phyloP scores from a whole-genome alignment of 1,140 invertebrate species.

The Oedothorax gibbosus region DNA sequence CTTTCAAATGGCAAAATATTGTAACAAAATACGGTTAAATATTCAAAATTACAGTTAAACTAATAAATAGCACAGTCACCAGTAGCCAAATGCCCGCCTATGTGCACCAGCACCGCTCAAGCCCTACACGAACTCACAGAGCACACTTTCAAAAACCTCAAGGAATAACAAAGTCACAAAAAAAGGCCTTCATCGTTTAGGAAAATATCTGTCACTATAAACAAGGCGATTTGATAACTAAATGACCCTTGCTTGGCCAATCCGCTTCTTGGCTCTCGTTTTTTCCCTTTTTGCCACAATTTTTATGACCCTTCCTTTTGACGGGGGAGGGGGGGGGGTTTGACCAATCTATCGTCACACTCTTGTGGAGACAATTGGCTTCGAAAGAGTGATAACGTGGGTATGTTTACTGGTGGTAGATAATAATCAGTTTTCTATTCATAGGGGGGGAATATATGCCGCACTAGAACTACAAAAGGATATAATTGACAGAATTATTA shows the following conservation, averaged over 20 bases:
- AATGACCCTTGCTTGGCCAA: constrained; percentile 59
- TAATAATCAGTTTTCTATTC: too few relatives aligned
- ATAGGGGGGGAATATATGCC: too few relatives aligned
- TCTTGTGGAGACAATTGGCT: constrained; percentile 36
- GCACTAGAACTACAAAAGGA: too few relatives aligned
- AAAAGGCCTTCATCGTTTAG: constrained; percentile 58
- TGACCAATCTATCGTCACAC: constrained; percentile 32
- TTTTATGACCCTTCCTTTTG: constrained; percentile 50
- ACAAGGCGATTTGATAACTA: constrained; percentile 61
- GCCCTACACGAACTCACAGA: background rate
- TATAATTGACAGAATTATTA: too few relatives aligned
- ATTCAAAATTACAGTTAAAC: too few relatives aligned
- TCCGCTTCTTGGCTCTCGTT: constrained; percentile 46
- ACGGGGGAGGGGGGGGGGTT: constrained; percentile 26
- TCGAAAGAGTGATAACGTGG: too few relatives aligned
- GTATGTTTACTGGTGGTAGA: too few relatives aligned
- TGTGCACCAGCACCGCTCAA: background rate
- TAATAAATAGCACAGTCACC: too few relatives aligned
- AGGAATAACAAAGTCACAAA: too few relatives aligned
- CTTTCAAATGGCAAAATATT: too few relatives aligned
- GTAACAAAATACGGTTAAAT: too few relatives aligned
- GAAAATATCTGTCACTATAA: constrained; percentile 60
- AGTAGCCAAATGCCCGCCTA: background rate
- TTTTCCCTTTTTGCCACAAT: constrained; percentile 54
- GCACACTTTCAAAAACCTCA: too few relatives aligned